Evolutionary conservation across 2,797 vertebrate genomes (phyloP).

Genomic region (Dendrocincla tyrannina): DNA sequence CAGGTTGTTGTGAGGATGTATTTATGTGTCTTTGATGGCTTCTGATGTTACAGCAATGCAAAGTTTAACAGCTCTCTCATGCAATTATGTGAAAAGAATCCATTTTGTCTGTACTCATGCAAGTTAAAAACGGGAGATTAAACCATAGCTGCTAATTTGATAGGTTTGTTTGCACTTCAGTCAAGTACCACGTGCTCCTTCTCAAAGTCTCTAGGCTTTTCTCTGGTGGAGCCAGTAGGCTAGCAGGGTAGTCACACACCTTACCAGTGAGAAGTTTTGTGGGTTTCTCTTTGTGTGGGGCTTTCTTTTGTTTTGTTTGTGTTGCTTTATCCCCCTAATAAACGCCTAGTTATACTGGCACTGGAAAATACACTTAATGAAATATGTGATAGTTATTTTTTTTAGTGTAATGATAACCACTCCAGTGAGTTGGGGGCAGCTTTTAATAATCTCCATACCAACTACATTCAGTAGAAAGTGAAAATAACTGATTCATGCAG

Average conservation of each 20-base stretch:
- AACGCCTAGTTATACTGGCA: not conserved
- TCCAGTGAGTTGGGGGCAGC: not conserved
- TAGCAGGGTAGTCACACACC: not conserved
- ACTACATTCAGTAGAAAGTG: conserved; percentile 2
- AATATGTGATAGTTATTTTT: not conserved
- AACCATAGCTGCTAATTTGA: not conserved
- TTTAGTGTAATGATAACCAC: not conserved
- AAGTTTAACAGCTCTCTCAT: not conserved
- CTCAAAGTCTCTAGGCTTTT: not conserved
- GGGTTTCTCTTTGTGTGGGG: not conserved
- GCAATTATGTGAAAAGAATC: not conserved
- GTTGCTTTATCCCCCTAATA: not conserved
- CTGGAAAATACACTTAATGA: not conserved
- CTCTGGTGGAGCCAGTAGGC: not conserved
- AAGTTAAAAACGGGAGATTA: not conserved
- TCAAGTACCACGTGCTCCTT: not conserved
- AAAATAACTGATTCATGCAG: not conserved
- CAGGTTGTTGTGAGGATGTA: not conserved
- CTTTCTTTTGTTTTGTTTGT: not conserved
- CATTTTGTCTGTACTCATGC: not conserved
- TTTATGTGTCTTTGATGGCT: not conserved
- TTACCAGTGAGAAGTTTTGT: not conserved
- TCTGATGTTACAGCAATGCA: not conserved
- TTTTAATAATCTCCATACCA: not conserved
- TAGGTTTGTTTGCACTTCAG: not conserved